phyloP scores from a whole-genome alignment of 2,113 vertebrate genomes.

The Brachyhypopomus occidentalis region DNA sequence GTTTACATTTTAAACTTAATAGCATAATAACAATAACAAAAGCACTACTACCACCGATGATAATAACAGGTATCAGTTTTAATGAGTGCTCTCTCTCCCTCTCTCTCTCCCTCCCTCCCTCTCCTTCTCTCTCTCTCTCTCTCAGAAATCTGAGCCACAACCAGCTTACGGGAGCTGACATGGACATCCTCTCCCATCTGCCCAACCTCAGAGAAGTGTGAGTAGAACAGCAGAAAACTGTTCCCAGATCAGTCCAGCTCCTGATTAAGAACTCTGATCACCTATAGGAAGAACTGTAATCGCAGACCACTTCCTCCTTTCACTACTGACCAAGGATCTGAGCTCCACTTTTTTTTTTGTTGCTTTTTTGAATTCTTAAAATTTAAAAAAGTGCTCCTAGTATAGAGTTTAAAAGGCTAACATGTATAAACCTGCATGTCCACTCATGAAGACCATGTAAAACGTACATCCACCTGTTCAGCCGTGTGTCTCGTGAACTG shows the following conservation, averaged over 20 bases:
- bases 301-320: background rate
- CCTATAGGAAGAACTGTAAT: background rate
- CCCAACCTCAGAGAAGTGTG: conserved; percentile 89
- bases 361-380: no score
- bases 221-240: conserved; percentile 70
- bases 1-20: no score
- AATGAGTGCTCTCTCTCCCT: background rate
- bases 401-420: background rate
- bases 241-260: conserved; percentile 8
- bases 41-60: no score
- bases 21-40: no score
- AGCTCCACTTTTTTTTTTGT: no score
- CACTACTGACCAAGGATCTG: background rate
- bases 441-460: background rate
- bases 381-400: background rate
- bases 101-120: background rate
- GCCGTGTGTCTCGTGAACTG: background rate
- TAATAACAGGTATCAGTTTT: no score
- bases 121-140: conserved; percentile 45
- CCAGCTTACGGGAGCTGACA: conserved; percentile 82
- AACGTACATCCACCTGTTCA: background rate
- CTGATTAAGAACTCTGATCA: background rate
- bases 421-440: no score
- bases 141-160: conserved; percentile 94
- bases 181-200: conserved; percentile 81